phyloP scores from a whole-genome alignment of 2,113 vertebrate genomes.

The Chaenogobius annularis region DNA sequence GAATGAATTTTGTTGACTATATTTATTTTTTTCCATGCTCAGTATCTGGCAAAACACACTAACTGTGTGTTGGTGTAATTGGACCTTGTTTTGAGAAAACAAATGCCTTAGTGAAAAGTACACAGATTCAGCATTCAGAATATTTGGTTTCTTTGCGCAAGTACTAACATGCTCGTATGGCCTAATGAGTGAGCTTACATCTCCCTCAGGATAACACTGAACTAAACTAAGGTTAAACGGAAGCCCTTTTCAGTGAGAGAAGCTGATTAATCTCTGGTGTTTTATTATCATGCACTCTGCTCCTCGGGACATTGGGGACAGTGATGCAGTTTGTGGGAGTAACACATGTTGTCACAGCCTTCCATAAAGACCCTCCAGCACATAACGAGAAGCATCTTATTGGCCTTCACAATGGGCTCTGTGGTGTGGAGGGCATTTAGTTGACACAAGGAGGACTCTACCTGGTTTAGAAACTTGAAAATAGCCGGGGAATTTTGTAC shows the following conservation, averaged over 20 bases:
- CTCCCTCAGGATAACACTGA: constrained; percentile 4
- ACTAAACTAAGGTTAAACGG: constrained; percentile 42
- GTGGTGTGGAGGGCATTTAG: not conserved
- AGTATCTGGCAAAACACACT: not conserved
- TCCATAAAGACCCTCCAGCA: not conserved
- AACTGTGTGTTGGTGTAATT: not conserved
- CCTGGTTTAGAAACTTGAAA: not conserved
- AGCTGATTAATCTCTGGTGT: constrained; percentile 69
- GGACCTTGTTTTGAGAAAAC: not conserved
- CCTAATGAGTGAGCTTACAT: constrained; percentile 4
- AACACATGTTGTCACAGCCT: not conserved
- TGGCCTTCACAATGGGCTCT: not conserved
- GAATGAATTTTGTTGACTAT: too few species aligned
- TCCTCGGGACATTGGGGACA: constrained; percentile 27
- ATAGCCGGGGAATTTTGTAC: constrained; percentile 10
- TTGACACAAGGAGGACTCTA: not conserved
- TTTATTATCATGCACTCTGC: constrained; percentile 44
- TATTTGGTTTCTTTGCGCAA: not conserved
- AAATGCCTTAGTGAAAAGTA: not conserved
- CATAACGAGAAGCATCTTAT: not conserved
- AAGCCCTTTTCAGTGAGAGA: constrained; percentile 48
- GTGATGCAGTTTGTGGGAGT: constrained; percentile 24
- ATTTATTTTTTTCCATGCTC: not conserved
- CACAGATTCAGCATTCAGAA: not conserved
- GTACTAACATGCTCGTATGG: constrained; percentile 1